Base-by-base conservation (phyloP, 2,888 invertebrate genomes). In the Lasioglossum zephyrum region DNA sequence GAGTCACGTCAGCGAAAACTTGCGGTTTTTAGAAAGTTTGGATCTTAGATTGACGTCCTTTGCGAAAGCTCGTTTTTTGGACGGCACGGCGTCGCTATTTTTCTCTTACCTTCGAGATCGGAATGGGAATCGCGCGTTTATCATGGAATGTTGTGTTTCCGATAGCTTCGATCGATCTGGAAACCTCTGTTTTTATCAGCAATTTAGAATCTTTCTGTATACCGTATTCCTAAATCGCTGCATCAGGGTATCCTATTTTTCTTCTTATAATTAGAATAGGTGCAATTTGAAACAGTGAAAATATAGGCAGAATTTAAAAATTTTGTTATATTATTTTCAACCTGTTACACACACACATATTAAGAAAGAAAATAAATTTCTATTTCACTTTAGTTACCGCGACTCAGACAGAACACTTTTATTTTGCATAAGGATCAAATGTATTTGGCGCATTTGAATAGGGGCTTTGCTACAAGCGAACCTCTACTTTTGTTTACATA, bases 1-100 rank as follows among this genome's bases (percentile, higher is more conserved):
- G 60, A 57, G 74, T 72, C 79, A 74, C 80, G 82, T 75, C 79
- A 79, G 79, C 74, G 79, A 66, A 81, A 83, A 73, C 73, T 83
- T 72, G 83, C 76, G 76, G 66, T 73, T 81, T 76, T 81, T 66
- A 72, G 47, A 63, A 76, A 76, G 60, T 83, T 83, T 73, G 39
- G 69, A 36, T 53, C 69, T 26, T 11, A 41, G 70, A 78, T 78
- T 47, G 57, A 72, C 70, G 53, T 78, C 70, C 41, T 13, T 53
- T n/a, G 26, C 22, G 66, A 22, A 18, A 69, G 63, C 41, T 66
- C 49, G 73, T 66, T 22, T 69, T 41, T 39, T 73, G 13, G 73
- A 39, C 47, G 73, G 36, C 75, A 5, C 16, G 18, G 47, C 44
- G 49, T 16, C 22, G 60, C 31, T 72, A 72, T 60, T 81, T 75